phyloP scores from a whole-genome alignment of 92 coral and sea anemone species.

The Pocillopora meandrina region DNA sequence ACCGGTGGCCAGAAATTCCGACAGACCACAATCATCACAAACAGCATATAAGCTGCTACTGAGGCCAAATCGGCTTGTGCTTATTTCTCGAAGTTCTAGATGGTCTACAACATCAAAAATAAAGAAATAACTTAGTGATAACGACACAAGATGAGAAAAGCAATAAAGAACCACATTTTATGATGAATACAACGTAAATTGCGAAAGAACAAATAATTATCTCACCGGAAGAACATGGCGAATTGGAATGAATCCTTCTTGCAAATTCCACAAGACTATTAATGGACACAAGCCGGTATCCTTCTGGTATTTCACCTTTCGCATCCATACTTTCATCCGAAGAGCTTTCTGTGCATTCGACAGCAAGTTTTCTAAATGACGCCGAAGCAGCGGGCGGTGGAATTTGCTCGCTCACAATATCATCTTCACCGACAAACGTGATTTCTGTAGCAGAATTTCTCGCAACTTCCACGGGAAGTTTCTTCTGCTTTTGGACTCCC shows the following conservation, averaged over 20 bases:
- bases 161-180: too few species aligned
- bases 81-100: slow-evolving; percentile 23
- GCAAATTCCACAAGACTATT: slow-evolving; percentile 9
- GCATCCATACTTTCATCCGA: slow-evolving; percentile 16
- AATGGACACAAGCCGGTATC: slow-evolving; percentile 17
- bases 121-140: too few species aligned
- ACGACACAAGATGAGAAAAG: too few species aligned
- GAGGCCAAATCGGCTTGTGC: neutral
- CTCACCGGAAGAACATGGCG: slow-evolving; percentile 26
- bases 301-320: slow-evolving; percentile 11
- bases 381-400: slow-evolving; percentile 34
- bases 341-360: slow-evolving; percentile 17
- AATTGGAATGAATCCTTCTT: slow-evolving; percentile 25
- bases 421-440: slow-evolving; percentile 26
- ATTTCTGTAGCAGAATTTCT: too few species aligned
- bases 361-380: neutral
- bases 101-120: too few species aligned
- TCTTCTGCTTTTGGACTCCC: neutral
- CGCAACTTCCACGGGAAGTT: too few species aligned
- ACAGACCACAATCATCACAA: slow-evolving; percentile 35
- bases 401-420: slow-evolving; percentile 12
- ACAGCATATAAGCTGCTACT: slow-evolving; percentile 24
- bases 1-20: slow-evolving; percentile 41
- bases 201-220: too few species aligned
- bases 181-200: too few species aligned